A percentile compares a stretch with the other conserved stretches of the same genome.
Evolutionary conservation across 2,797 vertebrate species (phyloP).

Genomic region (Lutjanus campechanus): DNA sequence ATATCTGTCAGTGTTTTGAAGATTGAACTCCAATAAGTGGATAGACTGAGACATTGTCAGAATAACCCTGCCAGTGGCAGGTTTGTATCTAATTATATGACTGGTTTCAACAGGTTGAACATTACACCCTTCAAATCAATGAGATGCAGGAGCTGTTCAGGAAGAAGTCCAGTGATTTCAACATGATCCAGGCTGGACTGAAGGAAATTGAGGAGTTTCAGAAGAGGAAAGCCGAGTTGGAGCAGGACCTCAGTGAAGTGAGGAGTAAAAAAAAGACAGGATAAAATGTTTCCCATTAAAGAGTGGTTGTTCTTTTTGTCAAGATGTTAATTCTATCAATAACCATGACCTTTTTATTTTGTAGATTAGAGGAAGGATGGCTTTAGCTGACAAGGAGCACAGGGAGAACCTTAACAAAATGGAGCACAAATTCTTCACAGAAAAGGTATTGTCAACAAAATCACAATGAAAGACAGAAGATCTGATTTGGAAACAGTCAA

Average conservation of each 20-base stretch:
- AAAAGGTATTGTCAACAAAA: conserved; percentile 84
- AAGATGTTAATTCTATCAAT: not conserved
- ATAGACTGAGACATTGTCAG: too few species aligned
- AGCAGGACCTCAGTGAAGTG: conserved; percentile 89
- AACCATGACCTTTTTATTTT: conserved; percentile 28
- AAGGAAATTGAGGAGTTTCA: conserved; percentile 86
- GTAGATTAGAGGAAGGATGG: conserved; percentile 87
- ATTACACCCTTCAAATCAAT: conserved; percentile 80
- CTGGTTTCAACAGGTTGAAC: conserved; percentile 79
- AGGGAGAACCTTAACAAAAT: conserved; percentile 83
- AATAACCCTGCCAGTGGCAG: too few species aligned
- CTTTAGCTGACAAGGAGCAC: conserved; percentile 82
- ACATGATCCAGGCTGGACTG: conserved; percentile 85
- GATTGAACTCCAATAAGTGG: too few species aligned
- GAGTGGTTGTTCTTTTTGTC: not conserved
- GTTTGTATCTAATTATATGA: conserved; percentile 11
- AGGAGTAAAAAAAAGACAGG: conserved; percentile 24
- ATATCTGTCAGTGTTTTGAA: too few species aligned
- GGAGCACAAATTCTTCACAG: conserved; percentile 88
- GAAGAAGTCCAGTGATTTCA: conserved; percentile 86
- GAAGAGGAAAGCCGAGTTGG: conserved; percentile 86
- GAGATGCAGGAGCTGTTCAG: conserved; percentile 86
- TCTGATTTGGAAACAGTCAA: too few species aligned
- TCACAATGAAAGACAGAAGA: too few species aligned
- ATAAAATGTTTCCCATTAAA: not conserved